Evolutionary conservation across 2,888 invertebrate species (phyloP).

Genomic region (Drosophila barbarae): DNA sequence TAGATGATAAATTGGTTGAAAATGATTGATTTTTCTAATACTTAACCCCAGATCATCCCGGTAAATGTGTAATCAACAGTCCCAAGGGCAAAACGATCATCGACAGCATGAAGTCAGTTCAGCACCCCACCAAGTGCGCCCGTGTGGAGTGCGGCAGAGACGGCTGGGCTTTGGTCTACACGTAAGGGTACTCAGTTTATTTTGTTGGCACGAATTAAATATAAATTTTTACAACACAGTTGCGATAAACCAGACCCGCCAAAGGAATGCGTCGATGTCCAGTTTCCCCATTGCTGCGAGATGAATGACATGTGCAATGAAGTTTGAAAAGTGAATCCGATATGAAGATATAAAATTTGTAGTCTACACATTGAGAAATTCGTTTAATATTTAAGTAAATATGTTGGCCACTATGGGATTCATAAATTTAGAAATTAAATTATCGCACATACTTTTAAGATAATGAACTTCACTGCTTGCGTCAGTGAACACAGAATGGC

Average conservation of each 20-base stretch:
- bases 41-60: conserved; percentile 15
- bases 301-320: conserved; percentile 35
- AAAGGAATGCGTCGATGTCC: conserved; percentile 16
- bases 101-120: conserved; percentile 7
- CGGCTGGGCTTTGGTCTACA: conserved; percentile 56
- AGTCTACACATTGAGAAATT: background rate
- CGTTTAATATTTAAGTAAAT: background rate
- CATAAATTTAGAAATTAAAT: background rate
- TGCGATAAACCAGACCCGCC: conserved; percentile 25
- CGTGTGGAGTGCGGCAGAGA: conserved; percentile 50
- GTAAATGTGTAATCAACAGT: conserved; percentile 42
- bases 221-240: conserved; percentile 16
- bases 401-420: background rate
- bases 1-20: background rate
- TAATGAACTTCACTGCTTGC: background rate
- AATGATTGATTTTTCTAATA: background rate
- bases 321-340: background rate
- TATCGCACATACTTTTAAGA: background rate
- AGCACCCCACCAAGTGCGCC: conserved; percentile 50
- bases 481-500: background rate
- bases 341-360: background rate
- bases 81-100: conserved; percentile 13
- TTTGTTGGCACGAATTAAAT: no score
- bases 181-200: conserved; percentile 18
- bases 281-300: conserved; percentile 48